Evolutionary conservation across 2,113 vertebrate genomes (phyloP).

Genomic region (Cariama cristata): DNA sequence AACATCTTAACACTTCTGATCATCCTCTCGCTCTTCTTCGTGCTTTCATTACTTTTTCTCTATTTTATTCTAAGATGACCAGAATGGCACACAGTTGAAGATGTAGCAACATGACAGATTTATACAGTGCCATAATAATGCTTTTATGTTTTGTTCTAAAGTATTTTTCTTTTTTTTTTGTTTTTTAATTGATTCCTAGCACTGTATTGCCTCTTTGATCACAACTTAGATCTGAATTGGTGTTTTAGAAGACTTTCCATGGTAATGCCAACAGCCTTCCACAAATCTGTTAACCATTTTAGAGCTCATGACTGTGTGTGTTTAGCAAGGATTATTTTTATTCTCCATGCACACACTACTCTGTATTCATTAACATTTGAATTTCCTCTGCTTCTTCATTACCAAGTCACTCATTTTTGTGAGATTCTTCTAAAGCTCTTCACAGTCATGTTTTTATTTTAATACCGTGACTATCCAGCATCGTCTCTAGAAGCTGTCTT

Average conservation of each 20-base stretch:
- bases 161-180: neutral
- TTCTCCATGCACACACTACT: neutral
- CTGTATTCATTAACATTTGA: neutral
- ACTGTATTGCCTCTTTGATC: neutral
- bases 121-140: neutral
- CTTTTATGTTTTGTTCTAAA: neutral
- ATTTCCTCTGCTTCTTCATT: neutral
- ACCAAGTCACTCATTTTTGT: neutral
- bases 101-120: neutral
- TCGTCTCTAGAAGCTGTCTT: neutral
- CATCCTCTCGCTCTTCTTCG: neutral
- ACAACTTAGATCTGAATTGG: neutral
- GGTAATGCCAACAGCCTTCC: neutral
- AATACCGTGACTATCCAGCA: neutral
- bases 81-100: neutral
- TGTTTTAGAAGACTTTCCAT: neutral
- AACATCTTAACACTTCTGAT: neutral
- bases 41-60: neutral
- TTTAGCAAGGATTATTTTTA: neutral
- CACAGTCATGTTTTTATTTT: neutral
- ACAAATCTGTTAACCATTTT: neutral
- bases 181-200: neutral
- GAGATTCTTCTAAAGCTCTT: neutral
- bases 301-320: neutral
- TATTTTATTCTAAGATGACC: neutral